Evolutionary conservation across 2,113 vertebrate genomes (phyloP).

Genomic region (Neolamprologus toae): DNA sequence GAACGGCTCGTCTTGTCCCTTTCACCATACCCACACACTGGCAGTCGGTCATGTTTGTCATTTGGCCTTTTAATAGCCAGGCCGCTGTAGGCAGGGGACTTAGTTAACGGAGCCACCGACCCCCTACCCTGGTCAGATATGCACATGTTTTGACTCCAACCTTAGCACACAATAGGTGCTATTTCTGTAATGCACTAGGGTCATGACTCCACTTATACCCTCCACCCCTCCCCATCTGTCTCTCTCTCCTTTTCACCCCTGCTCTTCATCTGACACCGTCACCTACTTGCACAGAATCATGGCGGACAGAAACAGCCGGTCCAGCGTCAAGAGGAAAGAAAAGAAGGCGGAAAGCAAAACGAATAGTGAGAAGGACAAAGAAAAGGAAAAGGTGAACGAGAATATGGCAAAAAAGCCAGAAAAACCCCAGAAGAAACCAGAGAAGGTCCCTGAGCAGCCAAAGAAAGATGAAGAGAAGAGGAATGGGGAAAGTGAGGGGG

Average conservation of each 20-base stretch:
- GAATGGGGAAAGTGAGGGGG: slow-evolving; percentile 16
- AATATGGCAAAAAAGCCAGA: slow-evolving; percentile 32
- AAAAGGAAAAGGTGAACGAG: slow-evolving; percentile 41
- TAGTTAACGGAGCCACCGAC: slow-evolving; percentile 23
- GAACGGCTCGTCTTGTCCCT: background rate
- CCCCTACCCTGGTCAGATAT: slow-evolving; percentile 1
- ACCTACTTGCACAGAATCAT: slow-evolving; percentile 40
- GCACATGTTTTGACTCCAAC: slow-evolving; percentile 24
- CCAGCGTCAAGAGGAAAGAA: slow-evolving; percentile 52
- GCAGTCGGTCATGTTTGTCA: background rate
- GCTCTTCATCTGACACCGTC: slow-evolving; percentile 10
- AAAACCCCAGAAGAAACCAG: slow-evolving; percentile 23
- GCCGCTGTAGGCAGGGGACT: slow-evolving; percentile 35
- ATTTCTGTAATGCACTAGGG: slow-evolving; percentile 55
- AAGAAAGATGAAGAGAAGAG: slow-evolving; percentile 1
- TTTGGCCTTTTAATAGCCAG: slow-evolving; percentile 50
- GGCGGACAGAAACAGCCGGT: slow-evolving; percentile 55
- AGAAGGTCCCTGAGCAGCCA: slow-evolving; percentile 11
- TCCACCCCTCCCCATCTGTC: background rate
- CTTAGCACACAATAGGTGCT: slow-evolving; percentile 59
- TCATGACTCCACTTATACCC: slow-evolving; percentile 42
- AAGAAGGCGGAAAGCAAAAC: slow-evolving; percentile 56
- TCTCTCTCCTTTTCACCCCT: background rate
- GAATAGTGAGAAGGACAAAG: slow-evolving; percentile 41
- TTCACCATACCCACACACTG: background rate